A percentile compares a stretch with the other conserved stretches of the same genome.
phyloP scores from a whole-genome alignment of 2,797 vertebrate genomes.

The Melanotaenia maccullochi region DNA sequence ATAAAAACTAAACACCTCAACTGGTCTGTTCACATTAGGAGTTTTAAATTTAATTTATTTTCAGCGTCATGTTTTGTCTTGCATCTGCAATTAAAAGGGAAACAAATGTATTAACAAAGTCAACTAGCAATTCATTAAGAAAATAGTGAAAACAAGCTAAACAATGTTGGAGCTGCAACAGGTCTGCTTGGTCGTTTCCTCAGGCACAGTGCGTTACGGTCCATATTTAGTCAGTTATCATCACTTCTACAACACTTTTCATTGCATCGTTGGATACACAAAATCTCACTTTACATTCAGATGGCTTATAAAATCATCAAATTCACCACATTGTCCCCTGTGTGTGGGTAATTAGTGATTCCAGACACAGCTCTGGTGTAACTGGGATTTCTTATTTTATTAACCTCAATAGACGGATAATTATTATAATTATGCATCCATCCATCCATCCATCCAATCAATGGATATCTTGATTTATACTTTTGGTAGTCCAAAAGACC shows the following conservation, averaged over 20 bases:
- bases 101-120: background rate
- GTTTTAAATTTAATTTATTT: background rate
- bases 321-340: background rate
- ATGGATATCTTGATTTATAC: background rate
- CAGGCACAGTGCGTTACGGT: background rate
- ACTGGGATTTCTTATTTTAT: background rate
- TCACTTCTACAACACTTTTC: background rate
- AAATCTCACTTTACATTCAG: background rate
- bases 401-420: too few relatives aligned
- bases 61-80: background rate
- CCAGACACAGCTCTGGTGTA: background rate
- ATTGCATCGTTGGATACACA: background rate
- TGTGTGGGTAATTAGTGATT: background rate
- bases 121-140: background rate
- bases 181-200: background rate
- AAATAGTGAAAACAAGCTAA: background rate
- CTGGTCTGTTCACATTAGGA: background rate
- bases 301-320: background rate
- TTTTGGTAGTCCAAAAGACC: background rate
- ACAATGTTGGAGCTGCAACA: background rate
- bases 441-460: too few relatives aligned
- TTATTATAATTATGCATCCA: too few relatives aligned
- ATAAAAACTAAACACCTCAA: background rate
- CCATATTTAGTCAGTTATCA: background rate
- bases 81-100: background rate